Base-by-base conservation (phyloP, 1,140 invertebrate genomes). In the Coboldia fuscipes region DNA sequence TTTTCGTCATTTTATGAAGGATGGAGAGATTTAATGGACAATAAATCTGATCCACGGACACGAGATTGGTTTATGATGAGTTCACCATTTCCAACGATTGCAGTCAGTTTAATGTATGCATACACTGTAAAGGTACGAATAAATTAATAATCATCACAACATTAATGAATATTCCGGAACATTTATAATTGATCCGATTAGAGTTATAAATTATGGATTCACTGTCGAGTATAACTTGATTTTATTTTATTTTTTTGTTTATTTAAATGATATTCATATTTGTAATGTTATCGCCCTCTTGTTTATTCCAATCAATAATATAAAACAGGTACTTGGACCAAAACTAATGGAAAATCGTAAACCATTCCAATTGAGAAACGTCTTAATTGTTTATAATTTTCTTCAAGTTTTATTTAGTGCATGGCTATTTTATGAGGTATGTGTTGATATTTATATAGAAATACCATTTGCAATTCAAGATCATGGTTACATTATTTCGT, bases 281-380 rank as follows among this genome's bases (percentile, higher is more conserved):
- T n/a, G n/a, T 26, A 9, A 26, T 26, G n/a, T n/a, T 9, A 26
- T 26, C 9, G n/a, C 24, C 9, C 24, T 26, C n/a, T 9, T n/a
- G n/a, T 26, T 26, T 26, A 9, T 30, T 12, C 8, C 8, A 8
- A 12, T 10, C 8, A 30, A 30, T 10, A 30, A 30, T 30, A 30
- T 30, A 15, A 12, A 12, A 10, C 50, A 76, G 66, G 61, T 68
- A 47, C 44, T 82, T 39, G 88, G 86, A 6, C 86, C 84, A 19
- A 70, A 66, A 48, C 57, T 83, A 34, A 96, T 96, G 89, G 75
- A 82, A 58, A 76, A 86, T 56, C 68, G 83, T 48, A 77, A 85
- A 63, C 78, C 88, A 7, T 82, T 80, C 44, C 64, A 85, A 47
- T 66, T 94, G 19, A 71, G 75, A 43, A 67, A 66, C 47, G 42